phyloP scores from a whole-genome alignment of 2,888 invertebrate species.

The Ernsta delagoae region DNA sequence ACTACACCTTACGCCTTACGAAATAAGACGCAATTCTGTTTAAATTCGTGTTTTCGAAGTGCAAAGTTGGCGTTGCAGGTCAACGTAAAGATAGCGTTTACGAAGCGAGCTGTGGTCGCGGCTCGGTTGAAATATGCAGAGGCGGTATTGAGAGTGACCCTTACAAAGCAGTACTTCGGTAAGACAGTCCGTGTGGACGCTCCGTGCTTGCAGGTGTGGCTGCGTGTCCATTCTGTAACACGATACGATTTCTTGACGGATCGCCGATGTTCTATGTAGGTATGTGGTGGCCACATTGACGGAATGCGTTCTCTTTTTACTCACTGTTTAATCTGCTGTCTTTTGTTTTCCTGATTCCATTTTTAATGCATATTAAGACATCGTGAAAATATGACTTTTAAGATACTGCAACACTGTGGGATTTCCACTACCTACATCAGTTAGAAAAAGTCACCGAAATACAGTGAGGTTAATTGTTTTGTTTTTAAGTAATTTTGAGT shows the following conservation, averaged over 20 bases:
- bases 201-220: constrained; percentile 57
- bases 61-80: constrained; percentile 48
- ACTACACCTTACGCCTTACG: constrained; percentile 36
- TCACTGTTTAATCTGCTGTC: no score
- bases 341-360: no score
- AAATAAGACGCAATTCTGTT: constrained; percentile 47
- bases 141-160: constrained; percentile 76
- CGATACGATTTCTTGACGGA: constrained; percentile 34
- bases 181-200: constrained; percentile 75
- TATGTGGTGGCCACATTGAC: no score
- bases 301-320: no score
- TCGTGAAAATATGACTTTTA: no score
- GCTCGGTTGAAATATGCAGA: constrained; percentile 79
- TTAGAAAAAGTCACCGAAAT: no score
- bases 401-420: no score
- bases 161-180: constrained; percentile 69
- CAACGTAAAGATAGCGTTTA: constrained; percentile 76
- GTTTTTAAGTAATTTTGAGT: no score
- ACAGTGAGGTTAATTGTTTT: no score
- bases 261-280: not conserved
- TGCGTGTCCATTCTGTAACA: constrained; percentile 49
- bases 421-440: no score
- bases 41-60: constrained; percentile 37
- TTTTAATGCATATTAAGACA: no score
- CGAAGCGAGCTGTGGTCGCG: constrained; percentile 72